phyloP scores from a whole-genome alignment of 2,797 vertebrate genomes.

The Champsocephalus gunnari region DNA sequence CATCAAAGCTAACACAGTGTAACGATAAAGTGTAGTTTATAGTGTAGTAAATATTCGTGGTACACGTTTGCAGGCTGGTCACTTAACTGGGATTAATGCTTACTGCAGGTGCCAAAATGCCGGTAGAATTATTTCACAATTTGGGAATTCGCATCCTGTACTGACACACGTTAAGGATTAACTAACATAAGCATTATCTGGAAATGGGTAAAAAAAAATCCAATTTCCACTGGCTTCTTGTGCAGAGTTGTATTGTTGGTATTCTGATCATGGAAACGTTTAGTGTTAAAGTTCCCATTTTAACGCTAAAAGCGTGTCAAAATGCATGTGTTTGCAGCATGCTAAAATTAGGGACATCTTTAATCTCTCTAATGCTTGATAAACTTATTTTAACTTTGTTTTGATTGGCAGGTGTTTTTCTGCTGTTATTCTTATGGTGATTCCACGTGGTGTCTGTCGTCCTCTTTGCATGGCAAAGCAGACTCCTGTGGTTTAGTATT shows the following conservation, averaged over 20 bases:
- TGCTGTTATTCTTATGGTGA: slow-evolving; percentile 17
- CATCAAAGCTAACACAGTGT: slow-evolving; percentile 6
- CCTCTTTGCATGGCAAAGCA: slow-evolving; percentile 15
- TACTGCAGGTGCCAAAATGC: not conserved
- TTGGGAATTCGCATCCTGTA: not conserved
- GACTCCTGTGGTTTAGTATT: slow-evolving; percentile 16
- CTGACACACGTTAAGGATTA: not conserved
- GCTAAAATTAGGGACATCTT: not conserved
- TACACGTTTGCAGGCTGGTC: not conserved
- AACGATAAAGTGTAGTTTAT: not conserved
- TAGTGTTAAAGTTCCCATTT: not conserved
- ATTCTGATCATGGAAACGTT: no score
- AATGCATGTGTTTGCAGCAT: not conserved
- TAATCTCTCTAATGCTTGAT: not conserved
- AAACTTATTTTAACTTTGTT: not conserved
- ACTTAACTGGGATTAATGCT: not conserved
- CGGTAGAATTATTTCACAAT: not conserved
- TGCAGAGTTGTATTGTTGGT: not conserved
- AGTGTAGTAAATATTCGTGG: not conserved
- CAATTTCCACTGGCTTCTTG: not conserved
- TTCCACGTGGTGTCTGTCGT: slow-evolving; percentile 35
- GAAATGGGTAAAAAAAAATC: not conserved
- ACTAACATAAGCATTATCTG: not conserved
- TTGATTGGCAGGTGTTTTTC: not conserved
- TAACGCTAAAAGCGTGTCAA: not conserved